These are phyloP conservation scores for Oryzias curvinotus DNA, from an alignment of 2,113 vertebrate genomes.

Conservation along the genomic window DNA sequence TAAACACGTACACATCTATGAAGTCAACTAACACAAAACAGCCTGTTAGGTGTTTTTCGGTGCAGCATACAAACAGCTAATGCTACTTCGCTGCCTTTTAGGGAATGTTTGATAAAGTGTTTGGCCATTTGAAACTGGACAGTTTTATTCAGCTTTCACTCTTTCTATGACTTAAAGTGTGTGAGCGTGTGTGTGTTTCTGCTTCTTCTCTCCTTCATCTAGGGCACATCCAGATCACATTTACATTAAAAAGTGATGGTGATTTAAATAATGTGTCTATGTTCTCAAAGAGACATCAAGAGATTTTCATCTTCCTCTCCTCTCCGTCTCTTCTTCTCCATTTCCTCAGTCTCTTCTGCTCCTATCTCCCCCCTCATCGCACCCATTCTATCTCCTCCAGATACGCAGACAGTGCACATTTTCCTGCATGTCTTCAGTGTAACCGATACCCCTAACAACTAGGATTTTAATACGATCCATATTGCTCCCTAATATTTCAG, in stretches of 20 bases:
- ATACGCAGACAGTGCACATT: conserved; percentile 86
- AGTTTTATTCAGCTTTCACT: background rate
- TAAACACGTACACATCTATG: conserved; percentile 23
- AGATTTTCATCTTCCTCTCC: conserved; percentile 81
- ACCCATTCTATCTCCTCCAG: conserved; percentile 87
- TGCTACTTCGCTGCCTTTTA: no score
- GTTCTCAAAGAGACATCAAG: conserved; percentile 87
- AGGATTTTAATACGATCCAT: conserved; percentile 78
- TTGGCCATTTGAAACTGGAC: no score
- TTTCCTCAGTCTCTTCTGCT: conserved; percentile 77
- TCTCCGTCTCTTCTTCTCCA: conserved; percentile 78
- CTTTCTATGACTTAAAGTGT: conserved; percentile 5
- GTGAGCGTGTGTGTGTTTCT: conserved; percentile 15
- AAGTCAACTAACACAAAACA: conserved; percentile 8
- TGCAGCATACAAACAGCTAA: background rate
- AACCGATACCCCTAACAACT: conserved; percentile 77
- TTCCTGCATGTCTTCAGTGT: conserved; percentile 87
- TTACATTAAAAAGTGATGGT: conserved; percentile 91
- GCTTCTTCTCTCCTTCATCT: conserved; percentile 69
- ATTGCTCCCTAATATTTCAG: conserved; percentile 78
- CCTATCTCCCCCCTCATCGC: conserved; percentile 75
- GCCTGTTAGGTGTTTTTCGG: conserved; percentile 19
- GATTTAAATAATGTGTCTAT: conserved; percentile 92
- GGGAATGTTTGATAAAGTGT: no score
- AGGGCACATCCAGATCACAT: conserved; percentile 88